Conservation (phyloP, 2,888 invertebrate genomes). For the Camponotus fellah region DNA sequence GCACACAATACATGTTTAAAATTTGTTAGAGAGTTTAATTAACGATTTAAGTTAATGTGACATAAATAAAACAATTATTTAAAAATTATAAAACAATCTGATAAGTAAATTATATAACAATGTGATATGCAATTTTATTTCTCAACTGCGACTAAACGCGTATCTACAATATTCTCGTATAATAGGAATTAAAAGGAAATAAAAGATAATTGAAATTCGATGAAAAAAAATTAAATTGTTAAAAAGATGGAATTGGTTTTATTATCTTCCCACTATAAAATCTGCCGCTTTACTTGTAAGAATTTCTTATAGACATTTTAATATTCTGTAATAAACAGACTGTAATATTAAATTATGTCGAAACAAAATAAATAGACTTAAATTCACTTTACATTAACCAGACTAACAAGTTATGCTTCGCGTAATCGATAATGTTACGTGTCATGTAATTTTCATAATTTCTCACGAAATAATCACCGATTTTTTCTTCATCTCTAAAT, state of each 20-base stretch:
- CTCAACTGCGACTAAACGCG: background rate
- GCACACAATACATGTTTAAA: conserved; percentile 8
- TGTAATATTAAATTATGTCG: background rate
- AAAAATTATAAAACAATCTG: background rate
- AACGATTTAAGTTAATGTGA: conserved; percentile 13
- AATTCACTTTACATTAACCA: background rate
- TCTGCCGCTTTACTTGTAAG: background rate
- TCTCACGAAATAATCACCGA: conserved; percentile 20
- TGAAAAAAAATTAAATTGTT: background rate
- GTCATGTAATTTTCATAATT: conserved; percentile 13
- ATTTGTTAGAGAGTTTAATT: conserved; percentile 19
- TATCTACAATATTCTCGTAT: background rate
- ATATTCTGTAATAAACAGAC: too few relatives aligned
- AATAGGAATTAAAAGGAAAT: background rate
- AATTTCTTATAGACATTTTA: background rate
- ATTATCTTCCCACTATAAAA: background rate
- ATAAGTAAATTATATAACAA: background rate
- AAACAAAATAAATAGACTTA: background rate
- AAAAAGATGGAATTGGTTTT: background rate
- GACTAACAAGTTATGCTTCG: background rate
- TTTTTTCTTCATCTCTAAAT: background rate
- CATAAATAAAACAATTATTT: background rate
- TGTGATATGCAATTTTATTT: background rate
- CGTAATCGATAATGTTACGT: background rate
- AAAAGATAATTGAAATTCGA: background rate